Evolutionary conservation across 37 sponge, comb jelly and placozoan species (phyloP), one percentile per base, ranked within the genome.

Genomic region (Ianthella basta): DNA sequence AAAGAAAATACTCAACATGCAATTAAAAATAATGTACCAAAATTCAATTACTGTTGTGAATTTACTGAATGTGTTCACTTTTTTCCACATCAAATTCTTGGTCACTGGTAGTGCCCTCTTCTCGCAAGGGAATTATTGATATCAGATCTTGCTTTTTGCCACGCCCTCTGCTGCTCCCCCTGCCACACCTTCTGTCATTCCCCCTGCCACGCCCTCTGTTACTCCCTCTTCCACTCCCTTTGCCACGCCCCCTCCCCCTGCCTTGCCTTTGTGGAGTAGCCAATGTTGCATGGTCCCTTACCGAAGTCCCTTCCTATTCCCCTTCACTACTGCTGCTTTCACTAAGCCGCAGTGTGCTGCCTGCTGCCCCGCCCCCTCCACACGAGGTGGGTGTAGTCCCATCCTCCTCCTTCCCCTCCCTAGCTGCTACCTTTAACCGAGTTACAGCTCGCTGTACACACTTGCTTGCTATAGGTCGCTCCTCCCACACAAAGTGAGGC

Each of bases 381-480:
- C 29, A 10, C 8, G 34, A 30, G 29, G 74, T 35, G 34, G 34
- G 37, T 5, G 36, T 4, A 56, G 59, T 81, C 1, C 29, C 56
- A 14, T 30, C 29, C 56, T 55, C 81, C 33, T 20, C 55, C n/a
- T n/a, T n/a, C n/a, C n/a, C n/a, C 56, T 80, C 37, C 19, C 24
- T 36, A 1, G 23, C 53, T 77, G 25, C 23, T 14, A 54, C 41
- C 4, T 54, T 37, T 77, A 92, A 59, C 55, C 83, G 77, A 24
- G 88, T 66, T 2, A 92, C 85, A 63, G 59, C 92, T 21, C 75
- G 85, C 60, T 86, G 74, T 56, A 92, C 27, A 39, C 92, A 65
- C 79, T 64, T 85, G 79, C 92, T 92, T 55, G 77, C 83, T 55
- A 85, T 84, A 37, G 63, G 16, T 37, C 54, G 70, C 57, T 79